Evolutionary conservation across 2,888 invertebrate species (phyloP).

Genomic region (Eugnorisma glareosa): DNA sequence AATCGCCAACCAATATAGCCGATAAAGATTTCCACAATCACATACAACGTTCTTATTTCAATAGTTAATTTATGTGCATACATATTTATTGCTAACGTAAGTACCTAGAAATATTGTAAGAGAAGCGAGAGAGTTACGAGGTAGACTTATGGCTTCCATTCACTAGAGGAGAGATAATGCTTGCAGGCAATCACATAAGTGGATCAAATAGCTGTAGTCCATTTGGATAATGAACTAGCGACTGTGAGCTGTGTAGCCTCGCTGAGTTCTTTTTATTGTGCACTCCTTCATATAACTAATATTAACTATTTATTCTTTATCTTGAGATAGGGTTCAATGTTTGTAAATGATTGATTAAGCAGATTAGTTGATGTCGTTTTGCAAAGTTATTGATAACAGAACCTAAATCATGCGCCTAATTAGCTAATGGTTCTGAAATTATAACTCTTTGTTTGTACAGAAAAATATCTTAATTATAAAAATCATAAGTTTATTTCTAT

Average conservation of each 20-base stretch:
- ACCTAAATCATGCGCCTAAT: slow-evolving; percentile 18
- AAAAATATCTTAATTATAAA: background rate
- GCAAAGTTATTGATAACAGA: slow-evolving; percentile 1
- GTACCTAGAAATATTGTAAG: slow-evolving; percentile 85
- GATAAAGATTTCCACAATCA: slow-evolving; percentile 38
- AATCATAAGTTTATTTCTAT: background rate
- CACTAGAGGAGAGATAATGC: slow-evolving; percentile 89
- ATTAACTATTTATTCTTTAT: slow-evolving; percentile 67
- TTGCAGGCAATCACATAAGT: slow-evolving; percentile 91
- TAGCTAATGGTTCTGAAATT: slow-evolving; percentile 17
- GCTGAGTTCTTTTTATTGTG: slow-evolving; percentile 83
- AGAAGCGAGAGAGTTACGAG: slow-evolving; percentile 87
- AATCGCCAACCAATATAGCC: slow-evolving; percentile 12
- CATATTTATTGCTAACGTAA: slow-evolving; percentile 77
- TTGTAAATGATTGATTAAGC: slow-evolving; percentile 37
- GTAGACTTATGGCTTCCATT: slow-evolving; percentile 90
- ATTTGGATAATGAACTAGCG: slow-evolving; percentile 90
- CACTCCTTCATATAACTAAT: slow-evolving; percentile 79
- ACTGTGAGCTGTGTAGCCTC: slow-evolving; percentile 84
- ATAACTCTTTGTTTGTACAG: slow-evolving; percentile 3
- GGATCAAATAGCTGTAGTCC: slow-evolving; percentile 91
- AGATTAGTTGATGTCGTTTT: slow-evolving; percentile 17
- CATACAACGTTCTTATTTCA: slow-evolving; percentile 68
- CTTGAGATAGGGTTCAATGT: slow-evolving; percentile 34
- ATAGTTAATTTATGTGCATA: slow-evolving; percentile 81